phyloP scores from a whole-genome alignment of 2,113 vertebrate genomes.

The Tragulus kanchil region DNA sequence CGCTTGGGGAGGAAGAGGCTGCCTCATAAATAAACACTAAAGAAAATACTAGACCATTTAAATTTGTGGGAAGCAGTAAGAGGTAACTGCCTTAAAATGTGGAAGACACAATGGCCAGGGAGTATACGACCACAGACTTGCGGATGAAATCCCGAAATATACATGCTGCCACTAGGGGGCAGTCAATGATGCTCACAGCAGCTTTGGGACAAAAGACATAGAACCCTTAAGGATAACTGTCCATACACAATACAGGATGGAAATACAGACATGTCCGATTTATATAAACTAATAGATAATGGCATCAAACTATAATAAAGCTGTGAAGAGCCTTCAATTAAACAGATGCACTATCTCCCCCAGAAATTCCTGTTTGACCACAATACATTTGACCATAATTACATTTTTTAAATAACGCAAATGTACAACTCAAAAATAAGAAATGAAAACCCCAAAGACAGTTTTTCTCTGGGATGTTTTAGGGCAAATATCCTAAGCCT shows the following conservation, averaged over 20 bases:
- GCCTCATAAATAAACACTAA: conserved; percentile 30
- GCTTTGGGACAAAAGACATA: conserved; percentile 26
- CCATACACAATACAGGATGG: neutral
- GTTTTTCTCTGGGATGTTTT: conserved; percentile 30
- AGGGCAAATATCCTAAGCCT: conserved; percentile 17
- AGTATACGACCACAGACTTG: neutral
- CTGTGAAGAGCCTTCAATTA: conserved; percentile 41
- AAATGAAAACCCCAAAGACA: neutral
- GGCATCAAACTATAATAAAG: neutral
- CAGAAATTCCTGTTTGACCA: conserved; percentile 43
- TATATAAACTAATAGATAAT: conserved; percentile 14
- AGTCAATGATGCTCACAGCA: neutral
- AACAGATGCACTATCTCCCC: neutral
- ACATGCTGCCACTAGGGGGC: conserved; percentile 43
- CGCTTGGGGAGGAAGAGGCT: neutral
- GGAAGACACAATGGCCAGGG: neutral
- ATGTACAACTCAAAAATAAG: neutral
- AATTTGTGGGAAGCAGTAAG: conserved; percentile 1
- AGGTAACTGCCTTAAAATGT: conserved; percentile 29
- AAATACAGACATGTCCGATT: conserved; percentile 9
- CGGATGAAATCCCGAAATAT: conserved; percentile 23
- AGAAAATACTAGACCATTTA: conserved; percentile 27
- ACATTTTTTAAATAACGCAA: neutral
- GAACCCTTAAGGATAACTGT: neutral
- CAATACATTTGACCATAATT: neutral